Percentiles rank a stretch among this genome's conserved stretches.
Evolutionary conservation across 2,797 vertebrate genomes (phyloP).

Genomic region (Gymnothorax javanicus): DNA sequence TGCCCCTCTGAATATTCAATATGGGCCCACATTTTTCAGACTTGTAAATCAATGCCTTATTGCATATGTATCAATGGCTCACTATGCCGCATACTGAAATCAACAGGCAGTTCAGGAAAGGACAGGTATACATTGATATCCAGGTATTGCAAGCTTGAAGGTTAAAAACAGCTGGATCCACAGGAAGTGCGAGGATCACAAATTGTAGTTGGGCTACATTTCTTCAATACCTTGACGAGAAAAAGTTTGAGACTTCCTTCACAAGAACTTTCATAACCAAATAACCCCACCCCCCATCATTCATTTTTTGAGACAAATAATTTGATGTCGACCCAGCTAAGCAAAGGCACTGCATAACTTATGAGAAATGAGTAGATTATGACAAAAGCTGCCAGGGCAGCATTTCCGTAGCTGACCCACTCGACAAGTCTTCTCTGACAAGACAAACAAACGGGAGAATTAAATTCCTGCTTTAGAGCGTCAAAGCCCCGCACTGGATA

Average conservation of each 20-base stretch:
- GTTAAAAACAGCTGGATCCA: neutral
- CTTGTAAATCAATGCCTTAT: too few relatives aligned
- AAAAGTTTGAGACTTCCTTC: neutral
- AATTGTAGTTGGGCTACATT: neutral
- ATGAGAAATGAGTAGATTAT: neutral
- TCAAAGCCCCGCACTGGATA: constrained; percentile 67
- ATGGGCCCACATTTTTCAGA: too few relatives aligned
- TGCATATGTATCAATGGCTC: too few relatives aligned
- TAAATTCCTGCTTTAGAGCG: constrained; percentile 62
- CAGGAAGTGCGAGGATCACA: neutral
- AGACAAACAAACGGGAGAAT: constrained; percentile 65
- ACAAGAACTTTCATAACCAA: neutral
- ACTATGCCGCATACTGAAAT: too few relatives aligned
- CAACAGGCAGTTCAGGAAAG: too few relatives aligned
- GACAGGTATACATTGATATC: too few relatives aligned
- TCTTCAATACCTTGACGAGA: neutral
- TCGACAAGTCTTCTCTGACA: constrained; percentile 38
- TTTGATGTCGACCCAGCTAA: neutral
- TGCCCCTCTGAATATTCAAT: too few relatives aligned
- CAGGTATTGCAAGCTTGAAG: too few relatives aligned
- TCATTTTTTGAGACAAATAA: neutral
- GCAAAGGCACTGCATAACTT: neutral
- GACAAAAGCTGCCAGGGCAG: neutral
- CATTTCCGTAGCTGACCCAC: constrained; percentile 15
- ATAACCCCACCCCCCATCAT: neutral